Percentiles rank a stretch among this genome's conserved stretches.
Conservation (phyloP, 2,888 invertebrate genomes). For the Ophioninae sp. region DNA sequence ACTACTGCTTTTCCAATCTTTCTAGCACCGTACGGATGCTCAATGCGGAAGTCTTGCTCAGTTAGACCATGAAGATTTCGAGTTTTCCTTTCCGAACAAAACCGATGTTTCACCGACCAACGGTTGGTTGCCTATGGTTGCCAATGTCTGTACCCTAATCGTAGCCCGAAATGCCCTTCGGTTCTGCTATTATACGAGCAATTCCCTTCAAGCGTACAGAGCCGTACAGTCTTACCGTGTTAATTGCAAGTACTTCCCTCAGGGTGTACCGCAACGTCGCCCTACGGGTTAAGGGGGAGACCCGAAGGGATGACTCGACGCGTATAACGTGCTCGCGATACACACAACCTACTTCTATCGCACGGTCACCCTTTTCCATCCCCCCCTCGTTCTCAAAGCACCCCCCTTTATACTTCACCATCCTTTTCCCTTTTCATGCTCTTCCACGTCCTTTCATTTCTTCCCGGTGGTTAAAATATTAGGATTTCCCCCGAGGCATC, state of each 20-base stretch:
- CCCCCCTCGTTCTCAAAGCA: constrained; percentile 62
- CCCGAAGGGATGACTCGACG: constrained; percentile 52
- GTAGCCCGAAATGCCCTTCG: constrained; percentile 40
- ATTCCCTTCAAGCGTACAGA: constrained; percentile 64
- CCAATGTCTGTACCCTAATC: constrained; percentile 35
- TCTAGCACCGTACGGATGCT: too few species aligned
- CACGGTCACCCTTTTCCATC: constrained; percentile 30
- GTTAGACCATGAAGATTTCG: too few species aligned
- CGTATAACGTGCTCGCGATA: constrained; percentile 19
- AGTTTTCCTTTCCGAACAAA: not conserved
- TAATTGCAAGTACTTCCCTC: constrained; percentile 77
- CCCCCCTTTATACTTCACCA: constrained; percentile 57
- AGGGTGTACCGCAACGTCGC: constrained; percentile 71
- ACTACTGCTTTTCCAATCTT: too few species aligned
- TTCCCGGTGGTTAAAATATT: constrained; percentile 74
- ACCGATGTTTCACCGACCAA: not conserved
- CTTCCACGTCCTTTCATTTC: constrained; percentile 71
- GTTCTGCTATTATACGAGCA: constrained; percentile 48
- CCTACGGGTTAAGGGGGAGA: constrained; percentile 52
- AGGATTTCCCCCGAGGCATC: constrained; percentile 70
- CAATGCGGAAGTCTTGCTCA: too few species aligned
- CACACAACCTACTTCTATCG: constrained; percentile 27
- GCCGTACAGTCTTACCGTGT: constrained; percentile 73
- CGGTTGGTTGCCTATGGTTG: constrained; percentile 3
- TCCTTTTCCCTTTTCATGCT: constrained; percentile 73